Evolutionary conservation across 2,113 vertebrate genomes (phyloP).

Genomic region (Tyto alba): DNA sequence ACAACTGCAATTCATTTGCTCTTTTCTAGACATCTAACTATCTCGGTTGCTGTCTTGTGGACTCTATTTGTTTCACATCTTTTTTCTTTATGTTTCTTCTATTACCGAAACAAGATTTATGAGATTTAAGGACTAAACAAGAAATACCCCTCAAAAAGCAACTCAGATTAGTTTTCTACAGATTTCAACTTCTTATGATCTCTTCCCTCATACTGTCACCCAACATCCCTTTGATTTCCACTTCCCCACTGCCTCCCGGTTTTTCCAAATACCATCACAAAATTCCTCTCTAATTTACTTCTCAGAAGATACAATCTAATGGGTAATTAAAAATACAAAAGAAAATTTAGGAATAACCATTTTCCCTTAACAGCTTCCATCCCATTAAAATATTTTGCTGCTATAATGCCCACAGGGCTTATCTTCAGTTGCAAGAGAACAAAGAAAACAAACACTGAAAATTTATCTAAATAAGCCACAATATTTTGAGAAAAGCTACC

Average conservation of each 20-base stretch:
- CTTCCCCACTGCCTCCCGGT: not conserved
- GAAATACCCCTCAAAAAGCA: not conserved
- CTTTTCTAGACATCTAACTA: not conserved
- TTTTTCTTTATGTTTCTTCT: not conserved
- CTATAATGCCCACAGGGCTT: not conserved
- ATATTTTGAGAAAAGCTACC: constrained; percentile 16
- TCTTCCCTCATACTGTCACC: not conserved
- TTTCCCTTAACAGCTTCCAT: not conserved
- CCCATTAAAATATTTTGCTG: constrained; percentile 17
- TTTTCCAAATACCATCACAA: not conserved
- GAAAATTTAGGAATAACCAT: not conserved
- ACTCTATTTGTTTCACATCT: not conserved
- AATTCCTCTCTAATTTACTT: not conserved
- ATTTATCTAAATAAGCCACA: constrained; percentile 14
- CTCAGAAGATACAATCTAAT: constrained; percentile 13
- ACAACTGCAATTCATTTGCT: not conserved
- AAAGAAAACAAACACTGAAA: constrained; percentile 38
- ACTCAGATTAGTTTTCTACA: not conserved
- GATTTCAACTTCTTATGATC: not conserved
- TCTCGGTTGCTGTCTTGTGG: fast-evolving
- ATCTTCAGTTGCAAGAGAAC: constrained; percentile 15
- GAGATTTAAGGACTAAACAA: not conserved
- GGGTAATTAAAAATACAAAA: constrained; percentile 20
- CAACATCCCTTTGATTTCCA: not conserved
- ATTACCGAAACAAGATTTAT: not conserved